These are phyloP conservation scores for Laticauda laticaudata DNA, from an alignment of 2,113 vertebrate species.

Conservation along the genomic window DNA sequence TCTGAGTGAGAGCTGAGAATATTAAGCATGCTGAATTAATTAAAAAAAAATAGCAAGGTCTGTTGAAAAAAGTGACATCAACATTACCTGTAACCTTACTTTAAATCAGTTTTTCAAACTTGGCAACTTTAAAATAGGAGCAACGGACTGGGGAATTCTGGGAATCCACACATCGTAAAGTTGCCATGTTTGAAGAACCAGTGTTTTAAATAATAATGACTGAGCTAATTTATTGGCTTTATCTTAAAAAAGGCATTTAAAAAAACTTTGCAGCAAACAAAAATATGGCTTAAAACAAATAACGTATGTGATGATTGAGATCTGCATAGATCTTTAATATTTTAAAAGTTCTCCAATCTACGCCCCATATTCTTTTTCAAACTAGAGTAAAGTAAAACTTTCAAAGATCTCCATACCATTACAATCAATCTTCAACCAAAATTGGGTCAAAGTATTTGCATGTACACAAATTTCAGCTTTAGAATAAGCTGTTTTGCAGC, in stretches of 20 bases:
- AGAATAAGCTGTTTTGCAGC: not conserved
- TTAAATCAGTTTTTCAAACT: not conserved
- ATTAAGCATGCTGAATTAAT: not conserved
- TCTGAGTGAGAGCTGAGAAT: not conserved
- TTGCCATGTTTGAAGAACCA: not conserved
- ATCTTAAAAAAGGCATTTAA: not conserved
- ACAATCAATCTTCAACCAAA: not conserved
- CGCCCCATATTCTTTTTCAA: constrained; percentile 11
- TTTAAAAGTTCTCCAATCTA: constrained; percentile 20
- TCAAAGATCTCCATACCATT: not conserved
- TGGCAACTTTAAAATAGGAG: not conserved
- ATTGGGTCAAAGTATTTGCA: not conserved
- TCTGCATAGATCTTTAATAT: not conserved
- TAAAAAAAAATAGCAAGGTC: not conserved
- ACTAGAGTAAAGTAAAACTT: constrained; percentile 19
- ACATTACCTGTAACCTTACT: not conserved
- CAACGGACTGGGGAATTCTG: not conserved
- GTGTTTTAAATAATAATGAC: not conserved
- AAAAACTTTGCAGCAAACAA: not conserved
- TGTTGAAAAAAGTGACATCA: not conserved
- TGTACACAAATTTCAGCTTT: not conserved
- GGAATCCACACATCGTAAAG: not conserved
- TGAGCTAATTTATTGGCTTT: not conserved
- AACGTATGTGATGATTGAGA: not conserved
- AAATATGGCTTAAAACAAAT: not conserved